phyloP scores from a whole-genome alignment of 2,113 vertebrate genomes.

The Muscicapa adusta region DNA sequence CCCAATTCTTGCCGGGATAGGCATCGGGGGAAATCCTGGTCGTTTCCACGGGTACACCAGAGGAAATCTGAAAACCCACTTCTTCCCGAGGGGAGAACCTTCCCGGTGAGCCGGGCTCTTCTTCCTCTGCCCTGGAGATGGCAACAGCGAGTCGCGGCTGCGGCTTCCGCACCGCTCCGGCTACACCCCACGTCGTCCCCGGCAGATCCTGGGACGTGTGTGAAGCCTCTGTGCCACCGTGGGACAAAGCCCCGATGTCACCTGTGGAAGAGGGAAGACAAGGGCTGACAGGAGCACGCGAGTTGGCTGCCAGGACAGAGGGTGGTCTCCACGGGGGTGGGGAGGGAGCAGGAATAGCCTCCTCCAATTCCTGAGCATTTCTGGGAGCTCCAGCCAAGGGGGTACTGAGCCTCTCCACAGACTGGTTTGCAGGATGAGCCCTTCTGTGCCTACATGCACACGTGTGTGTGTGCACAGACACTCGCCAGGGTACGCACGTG shows the following conservation, averaged over 20 bases:
- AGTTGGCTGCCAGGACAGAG: background rate
- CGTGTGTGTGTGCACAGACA: background rate
- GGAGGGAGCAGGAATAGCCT: background rate
- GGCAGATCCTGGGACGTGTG: fast-evolving
- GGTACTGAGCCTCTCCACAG: background rate
- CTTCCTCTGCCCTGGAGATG: conserved; percentile 1
- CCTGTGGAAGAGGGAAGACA: background rate
- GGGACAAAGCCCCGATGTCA: background rate
- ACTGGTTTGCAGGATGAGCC: background rate
- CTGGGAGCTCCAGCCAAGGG: background rate
- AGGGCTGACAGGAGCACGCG: background rate
- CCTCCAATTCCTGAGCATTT: background rate
- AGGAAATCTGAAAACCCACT: background rate
- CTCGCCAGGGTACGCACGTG: background rate
- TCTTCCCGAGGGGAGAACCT: background rate
- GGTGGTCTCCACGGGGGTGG: background rate
- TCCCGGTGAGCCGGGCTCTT: background rate
- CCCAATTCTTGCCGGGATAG: background rate
- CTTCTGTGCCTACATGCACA: background rate
- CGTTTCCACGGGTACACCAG: background rate
- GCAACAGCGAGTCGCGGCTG: conserved; percentile 21
- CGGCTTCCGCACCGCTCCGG: no score
- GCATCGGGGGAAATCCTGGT: background rate
- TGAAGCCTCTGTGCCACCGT: background rate
- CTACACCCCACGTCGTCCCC: fast-evolving